Percentiles rank a stretch among this genome's conserved stretches.
phyloP scores from a whole-genome alignment of 2,888 invertebrate species.

The Mylabris sibirica region DNA sequence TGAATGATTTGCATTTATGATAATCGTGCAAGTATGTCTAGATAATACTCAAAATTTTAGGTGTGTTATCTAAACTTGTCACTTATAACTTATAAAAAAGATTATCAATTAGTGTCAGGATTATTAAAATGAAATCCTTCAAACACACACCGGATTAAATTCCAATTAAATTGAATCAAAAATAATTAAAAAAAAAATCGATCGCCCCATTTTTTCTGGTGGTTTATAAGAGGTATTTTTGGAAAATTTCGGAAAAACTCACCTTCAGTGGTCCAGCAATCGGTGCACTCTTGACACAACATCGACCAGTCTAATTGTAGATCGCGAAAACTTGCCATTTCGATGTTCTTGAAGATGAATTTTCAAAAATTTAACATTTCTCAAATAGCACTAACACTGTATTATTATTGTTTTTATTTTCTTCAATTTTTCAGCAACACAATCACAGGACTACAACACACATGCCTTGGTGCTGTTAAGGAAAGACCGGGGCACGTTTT shows the following conservation, averaged over 20 bases:
- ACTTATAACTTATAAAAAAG: too few relatives aligned
- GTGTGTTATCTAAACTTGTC: constrained; percentile 8
- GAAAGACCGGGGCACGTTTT: constrained; percentile 18
- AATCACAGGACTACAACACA: constrained; percentile 11
- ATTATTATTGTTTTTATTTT: background rate
- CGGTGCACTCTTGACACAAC: constrained; percentile 69
- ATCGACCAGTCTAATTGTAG: constrained; percentile 72
- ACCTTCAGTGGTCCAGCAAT: constrained; percentile 72
- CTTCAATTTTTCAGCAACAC: background rate
- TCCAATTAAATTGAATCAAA: background rate
- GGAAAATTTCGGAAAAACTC: constrained; percentile 50
- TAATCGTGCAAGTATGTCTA: background rate
- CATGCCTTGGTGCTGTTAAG: constrained; percentile 22
- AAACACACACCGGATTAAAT: background rate
- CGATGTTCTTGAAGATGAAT: too few relatives aligned
- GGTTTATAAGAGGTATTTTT: too few relatives aligned
- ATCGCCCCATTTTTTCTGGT: background rate
- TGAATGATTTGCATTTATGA: constrained; percentile 2
- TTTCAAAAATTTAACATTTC: background rate
- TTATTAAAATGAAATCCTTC: background rate
- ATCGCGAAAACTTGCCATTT: constrained; percentile 73
- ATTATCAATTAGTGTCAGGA: background rate
- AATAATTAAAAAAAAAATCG: too few relatives aligned
- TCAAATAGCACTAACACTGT: background rate
- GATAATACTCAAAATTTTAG: background rate